Evolutionary conservation across 1,140 invertebrate species (phyloP), one percentile per base, ranked within the genome.

Genomic region (Homalodisca vitripennis): DNA sequence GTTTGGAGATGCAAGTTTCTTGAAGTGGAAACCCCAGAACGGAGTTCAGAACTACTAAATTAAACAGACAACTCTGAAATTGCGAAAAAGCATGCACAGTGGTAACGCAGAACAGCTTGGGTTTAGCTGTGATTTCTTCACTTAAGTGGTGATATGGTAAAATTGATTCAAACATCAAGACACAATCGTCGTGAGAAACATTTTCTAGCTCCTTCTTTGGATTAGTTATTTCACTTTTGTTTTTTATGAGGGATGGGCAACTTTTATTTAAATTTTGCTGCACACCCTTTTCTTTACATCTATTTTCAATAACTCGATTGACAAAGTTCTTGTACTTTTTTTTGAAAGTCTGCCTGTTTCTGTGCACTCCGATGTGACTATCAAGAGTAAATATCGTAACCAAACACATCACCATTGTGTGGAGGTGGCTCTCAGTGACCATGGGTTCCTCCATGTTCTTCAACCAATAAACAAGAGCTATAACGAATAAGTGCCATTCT

Each of bases 81-180:
- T 90, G 84, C 0, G 88, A 84, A 77, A 89, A 90, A n/a, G 77
- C 78, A 74, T 92, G 89, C 53, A 92, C 80, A 60, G 85, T 82
- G 29, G 75, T 80, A 3, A 74, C 60, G 86, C 84, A 79, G 84
- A 92, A 87, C 3, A 60, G 60, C 32, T 68, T 87, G 1, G 83
- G 82, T 75, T 84, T 85, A 41, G 76, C 79, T 66, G 78, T 79
- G 46, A 91, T 77, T 73, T 84, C 83, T 55, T 83, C 77, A 75
- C 87, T 82, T 62, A 88, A 80, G 74, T 87, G 80, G 77, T 89
- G 90, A 77, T 88, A 84, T 30, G 82, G 79, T 30, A 90, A 77
- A 17, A 92, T 79, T 66, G 84, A 83, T 74, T 83, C 81, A 29
- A 84, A 83, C 17, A 83, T 83, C 60, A 86, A 71, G 66, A 87